Evolutionary conservation across 2,888 invertebrate species (phyloP).

Genomic region (Rotaria socialis): DNA sequence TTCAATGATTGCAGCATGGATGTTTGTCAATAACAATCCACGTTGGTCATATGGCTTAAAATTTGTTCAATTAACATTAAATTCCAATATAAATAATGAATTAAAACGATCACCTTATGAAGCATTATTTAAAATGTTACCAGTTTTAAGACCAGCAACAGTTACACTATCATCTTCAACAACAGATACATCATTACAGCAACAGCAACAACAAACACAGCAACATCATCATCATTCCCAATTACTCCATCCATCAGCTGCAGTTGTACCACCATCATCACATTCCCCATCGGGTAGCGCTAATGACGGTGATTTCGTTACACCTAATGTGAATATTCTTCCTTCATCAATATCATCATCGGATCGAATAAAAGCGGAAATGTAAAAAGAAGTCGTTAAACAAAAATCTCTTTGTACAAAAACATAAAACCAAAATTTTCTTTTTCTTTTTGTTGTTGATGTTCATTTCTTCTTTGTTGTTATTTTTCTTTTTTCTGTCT

Average conservation of each 20-base stretch:
- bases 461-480: background rate
- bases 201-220: background rate
- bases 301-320: conserved; percentile 6
- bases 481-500: background rate
- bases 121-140: conserved; percentile 33
- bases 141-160: conserved; percentile 36
- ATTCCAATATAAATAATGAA: conserved; percentile 21
- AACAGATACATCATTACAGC: background rate
- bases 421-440: background rate
- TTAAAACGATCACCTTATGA: conserved; percentile 33
- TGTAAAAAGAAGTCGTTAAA: background rate
- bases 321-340: conserved; percentile 34
- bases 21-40: conserved; percentile 35
- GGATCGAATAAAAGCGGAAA: conserved; percentile 21
- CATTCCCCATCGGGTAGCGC: conserved; percentile 26
- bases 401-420: background rate
- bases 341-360: background rate
- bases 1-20: conserved; percentile 16
- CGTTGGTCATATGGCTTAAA: conserved; percentile 35
- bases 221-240: conserved; percentile 33
- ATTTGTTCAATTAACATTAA: conserved; percentile 35
- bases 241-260: background rate
- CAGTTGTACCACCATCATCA: conserved; percentile 32
- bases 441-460: conserved; percentile 1
- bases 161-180: conserved; percentile 11